Evolutionary conservation across 2,113 vertebrate genomes (phyloP).

Genomic region (Cygnus buccinator): DNA sequence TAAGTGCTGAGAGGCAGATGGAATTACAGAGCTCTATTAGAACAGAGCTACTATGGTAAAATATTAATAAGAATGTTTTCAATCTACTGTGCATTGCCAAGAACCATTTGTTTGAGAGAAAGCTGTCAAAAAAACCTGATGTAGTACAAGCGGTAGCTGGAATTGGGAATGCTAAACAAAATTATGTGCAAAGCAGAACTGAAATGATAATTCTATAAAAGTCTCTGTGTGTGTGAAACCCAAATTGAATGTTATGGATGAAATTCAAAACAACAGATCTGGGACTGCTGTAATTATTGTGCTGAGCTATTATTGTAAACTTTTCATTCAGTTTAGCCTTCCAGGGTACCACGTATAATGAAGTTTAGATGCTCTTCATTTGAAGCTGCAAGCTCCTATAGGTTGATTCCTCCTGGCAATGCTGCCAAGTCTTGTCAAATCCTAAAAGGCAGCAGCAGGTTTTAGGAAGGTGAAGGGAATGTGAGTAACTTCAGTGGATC

Average conservation of each 20-base stretch:
- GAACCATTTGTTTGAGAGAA: neutral
- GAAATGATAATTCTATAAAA: slow-evolving; percentile 47
- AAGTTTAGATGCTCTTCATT: slow-evolving; percentile 62
- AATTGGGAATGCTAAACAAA: slow-evolving; percentile 16
- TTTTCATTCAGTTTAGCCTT: slow-evolving; percentile 45
- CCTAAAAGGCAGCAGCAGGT: neutral
- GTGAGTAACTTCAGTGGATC: neutral
- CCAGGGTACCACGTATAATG: slow-evolving; percentile 31
- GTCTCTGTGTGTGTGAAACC: neutral
- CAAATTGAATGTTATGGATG: slow-evolving; percentile 45
- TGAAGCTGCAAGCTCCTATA: slow-evolving; percentile 35
- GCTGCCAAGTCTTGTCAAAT: slow-evolving; percentile 33
- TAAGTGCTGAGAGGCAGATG: neutral
- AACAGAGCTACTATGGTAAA: neutral
- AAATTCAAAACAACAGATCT: slow-evolving; percentile 38
- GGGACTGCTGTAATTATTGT: slow-evolving; percentile 19
- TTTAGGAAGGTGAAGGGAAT: neutral
- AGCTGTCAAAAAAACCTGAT: neutral
- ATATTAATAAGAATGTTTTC: slow-evolving; percentile 17
- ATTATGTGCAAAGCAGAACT: slow-evolving; percentile 21
- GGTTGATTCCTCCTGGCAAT: slow-evolving; percentile 37
- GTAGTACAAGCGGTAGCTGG: slow-evolving; percentile 26
- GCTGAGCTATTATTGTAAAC: slow-evolving; percentile 33
- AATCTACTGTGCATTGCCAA: neutral
- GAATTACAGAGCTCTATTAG: neutral